Evolutionary conservation across 2,113 vertebrate genomes (phyloP).

Genomic region (Clarias gariepinus): DNA sequence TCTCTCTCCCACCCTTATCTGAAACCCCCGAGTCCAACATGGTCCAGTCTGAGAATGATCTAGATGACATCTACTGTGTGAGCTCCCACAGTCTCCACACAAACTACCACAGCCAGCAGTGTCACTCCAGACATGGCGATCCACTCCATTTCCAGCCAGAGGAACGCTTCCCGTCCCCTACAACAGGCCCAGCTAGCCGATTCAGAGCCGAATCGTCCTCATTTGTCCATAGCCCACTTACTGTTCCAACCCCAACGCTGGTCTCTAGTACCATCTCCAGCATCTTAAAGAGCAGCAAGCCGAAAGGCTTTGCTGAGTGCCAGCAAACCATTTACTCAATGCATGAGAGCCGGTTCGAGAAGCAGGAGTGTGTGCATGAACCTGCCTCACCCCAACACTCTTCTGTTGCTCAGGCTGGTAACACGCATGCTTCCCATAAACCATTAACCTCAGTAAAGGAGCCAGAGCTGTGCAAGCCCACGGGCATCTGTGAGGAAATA

Average conservation of each 20-base stretch:
- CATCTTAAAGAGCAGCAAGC: slow-evolving; percentile 57
- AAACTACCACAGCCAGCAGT: slow-evolving; percentile 67
- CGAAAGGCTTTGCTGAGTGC: background rate
- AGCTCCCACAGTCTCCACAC: slow-evolving; percentile 70
- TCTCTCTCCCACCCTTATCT: slow-evolving; percentile 87
- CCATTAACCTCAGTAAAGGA: slow-evolving; percentile 73
- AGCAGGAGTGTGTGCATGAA: slow-evolving; percentile 80
- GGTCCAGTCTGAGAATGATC: slow-evolving; percentile 78
- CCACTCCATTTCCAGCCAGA: slow-evolving; percentile 55
- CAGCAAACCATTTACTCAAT: slow-evolving; percentile 66
- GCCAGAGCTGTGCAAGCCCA: slow-evolving; percentile 76
- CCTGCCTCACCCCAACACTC: slow-evolving; percentile 64
- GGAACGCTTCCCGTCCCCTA: slow-evolving; percentile 64
- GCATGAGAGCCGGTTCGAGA: slow-evolving; percentile 67
- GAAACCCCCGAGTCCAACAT: slow-evolving; percentile 84
- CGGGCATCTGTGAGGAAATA: slow-evolving; percentile 79
- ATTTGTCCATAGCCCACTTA: slow-evolving; percentile 66
- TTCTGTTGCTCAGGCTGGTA: slow-evolving; percentile 56
- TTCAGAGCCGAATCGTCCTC: slow-evolving; percentile 68
- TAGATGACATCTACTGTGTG: slow-evolving; percentile 74
- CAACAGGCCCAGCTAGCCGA: slow-evolving; percentile 57
- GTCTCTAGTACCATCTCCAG: slow-evolving; percentile 64
- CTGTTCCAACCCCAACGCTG: slow-evolving; percentile 62
- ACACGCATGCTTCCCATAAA: slow-evolving; percentile 78
- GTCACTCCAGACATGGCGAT: slow-evolving; percentile 60